Evolutionary conservation across 2,113 vertebrate species (phyloP).

Genomic region (Thunnus thynnus): DNA sequence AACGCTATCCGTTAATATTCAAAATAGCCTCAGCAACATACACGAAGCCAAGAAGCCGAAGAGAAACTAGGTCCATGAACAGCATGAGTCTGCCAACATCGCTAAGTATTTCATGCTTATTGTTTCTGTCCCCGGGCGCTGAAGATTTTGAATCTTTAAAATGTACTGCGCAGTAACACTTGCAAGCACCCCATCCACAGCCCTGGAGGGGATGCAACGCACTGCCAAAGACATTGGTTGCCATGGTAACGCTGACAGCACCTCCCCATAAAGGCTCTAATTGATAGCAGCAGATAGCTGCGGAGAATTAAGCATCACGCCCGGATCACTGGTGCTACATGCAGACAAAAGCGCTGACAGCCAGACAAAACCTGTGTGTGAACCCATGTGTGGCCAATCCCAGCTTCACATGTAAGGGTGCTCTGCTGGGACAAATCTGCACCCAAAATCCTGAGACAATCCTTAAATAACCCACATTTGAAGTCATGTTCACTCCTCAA

Average conservation of each 20-base stretch:
- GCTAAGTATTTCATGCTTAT: conserved; percentile 50
- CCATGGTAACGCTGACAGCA: conserved; percentile 68
- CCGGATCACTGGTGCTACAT: conserved; percentile 11
- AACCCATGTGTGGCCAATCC: neutral
- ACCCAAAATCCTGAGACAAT: neutral
- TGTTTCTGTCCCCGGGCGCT: conserved; percentile 51
- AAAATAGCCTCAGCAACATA: conserved; percentile 23
- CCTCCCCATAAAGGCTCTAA: conserved; percentile 68
- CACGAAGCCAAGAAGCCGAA: conserved; percentile 17
- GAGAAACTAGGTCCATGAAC: conserved; percentile 8
- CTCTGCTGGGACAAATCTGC: conserved; percentile 18
- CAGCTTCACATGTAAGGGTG: conserved; percentile 19
- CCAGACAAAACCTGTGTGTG: neutral
- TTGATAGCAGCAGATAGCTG: conserved; percentile 67
- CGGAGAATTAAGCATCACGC: conserved; percentile 53
- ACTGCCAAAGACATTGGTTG: conserved; percentile 63
- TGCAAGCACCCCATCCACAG: conserved; percentile 50
- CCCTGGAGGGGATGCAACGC: conserved; percentile 53
- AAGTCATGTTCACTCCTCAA: neutral
- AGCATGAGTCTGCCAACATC: conserved; percentile 33
- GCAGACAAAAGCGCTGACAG: conserved; percentile 35
- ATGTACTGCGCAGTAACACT: conserved; percentile 50
- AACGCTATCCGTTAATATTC: conserved; percentile 29
- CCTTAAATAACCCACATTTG: conserved; percentile 15
- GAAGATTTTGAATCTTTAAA: conserved; percentile 67